Evolutionary conservation across 2,888 invertebrate species (phyloP).

Genomic region (Seira ritae): DNA sequence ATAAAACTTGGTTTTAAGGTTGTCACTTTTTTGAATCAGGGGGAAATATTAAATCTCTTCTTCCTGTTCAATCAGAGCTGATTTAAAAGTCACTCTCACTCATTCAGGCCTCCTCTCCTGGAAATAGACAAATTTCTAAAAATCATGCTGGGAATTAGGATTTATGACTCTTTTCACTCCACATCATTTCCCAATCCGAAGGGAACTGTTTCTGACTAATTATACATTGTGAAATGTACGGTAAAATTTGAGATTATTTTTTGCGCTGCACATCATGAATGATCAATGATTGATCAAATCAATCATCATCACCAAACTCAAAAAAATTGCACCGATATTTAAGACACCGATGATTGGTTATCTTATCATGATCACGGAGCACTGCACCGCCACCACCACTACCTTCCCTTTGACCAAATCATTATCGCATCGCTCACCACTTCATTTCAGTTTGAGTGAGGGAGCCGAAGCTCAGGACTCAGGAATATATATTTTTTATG

Average conservation of each 20-base stretch:
- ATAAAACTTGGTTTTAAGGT: background rate
- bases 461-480: too few species aligned
- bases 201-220: background rate
- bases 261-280: background rate
- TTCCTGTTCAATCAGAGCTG: too few species aligned
- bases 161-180: too few species aligned
- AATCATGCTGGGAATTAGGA: background rate
- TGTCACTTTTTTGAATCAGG: too few species aligned
- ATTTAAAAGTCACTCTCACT: background rate
- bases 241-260: background rate
- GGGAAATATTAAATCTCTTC: too few species aligned
- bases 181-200: background rate
- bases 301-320: background rate
- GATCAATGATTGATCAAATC: background rate
- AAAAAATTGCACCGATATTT: too few species aligned
- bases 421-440: constrained; percentile 13
- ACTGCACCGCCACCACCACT: background rate
- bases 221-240: background rate
- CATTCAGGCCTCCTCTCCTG: constrained; percentile 3
- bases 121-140: background rate
- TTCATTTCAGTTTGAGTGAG: too few species aligned
- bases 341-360: too few species aligned
- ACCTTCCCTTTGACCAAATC: background rate
- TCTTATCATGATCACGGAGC: background rate
- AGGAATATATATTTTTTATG: too few species aligned